A percentile compares a stretch with the other conserved stretches of the same genome.
Evolutionary conservation across 2,888 invertebrate species (phyloP).

Genomic region (Clivina fossor): DNA sequence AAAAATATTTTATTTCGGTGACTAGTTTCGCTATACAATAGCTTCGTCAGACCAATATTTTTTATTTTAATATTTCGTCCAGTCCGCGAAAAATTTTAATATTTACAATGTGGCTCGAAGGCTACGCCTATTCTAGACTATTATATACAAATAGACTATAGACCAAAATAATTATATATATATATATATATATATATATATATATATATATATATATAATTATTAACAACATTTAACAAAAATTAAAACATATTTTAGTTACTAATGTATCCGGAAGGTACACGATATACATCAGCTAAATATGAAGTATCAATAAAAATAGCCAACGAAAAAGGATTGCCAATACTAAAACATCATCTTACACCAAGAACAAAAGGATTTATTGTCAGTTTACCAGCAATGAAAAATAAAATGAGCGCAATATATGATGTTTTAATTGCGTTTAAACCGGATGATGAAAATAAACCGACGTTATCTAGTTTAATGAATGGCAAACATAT

Average conservation of each 20-base stretch:
- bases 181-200: no score
- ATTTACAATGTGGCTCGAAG: no score
- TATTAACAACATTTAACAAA: no score
- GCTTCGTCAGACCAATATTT: no score
- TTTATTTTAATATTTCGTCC: no score
- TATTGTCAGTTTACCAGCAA: constrained; percentile 77
- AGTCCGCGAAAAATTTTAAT: no score
- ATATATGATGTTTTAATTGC: constrained; percentile 82
- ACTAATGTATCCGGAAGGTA: constrained; percentile 89
- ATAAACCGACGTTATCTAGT: constrained; percentile 75
- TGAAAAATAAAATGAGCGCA: constrained; percentile 78
- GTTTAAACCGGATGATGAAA: constrained; percentile 65
- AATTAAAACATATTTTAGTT: constrained; percentile 70
- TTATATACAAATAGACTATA: no score
- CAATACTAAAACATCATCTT: constrained; percentile 83
- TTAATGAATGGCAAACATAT: constrained; percentile 72
- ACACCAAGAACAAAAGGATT: constrained; percentile 96
- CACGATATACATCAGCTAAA: constrained; percentile 84
- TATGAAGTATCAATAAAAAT: constrained; percentile 85
- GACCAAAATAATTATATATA: no score
- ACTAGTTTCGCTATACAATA: no score
- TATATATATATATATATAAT: no score
- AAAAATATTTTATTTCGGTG: no score
- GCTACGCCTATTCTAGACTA: no score
- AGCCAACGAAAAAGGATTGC: constrained; percentile 81